Percentiles rank a stretch among this genome's conserved stretches.
Evolutionary conservation across 2,113 vertebrate genomes (phyloP).

Genomic region (Anthoscopus minutus): DNA sequence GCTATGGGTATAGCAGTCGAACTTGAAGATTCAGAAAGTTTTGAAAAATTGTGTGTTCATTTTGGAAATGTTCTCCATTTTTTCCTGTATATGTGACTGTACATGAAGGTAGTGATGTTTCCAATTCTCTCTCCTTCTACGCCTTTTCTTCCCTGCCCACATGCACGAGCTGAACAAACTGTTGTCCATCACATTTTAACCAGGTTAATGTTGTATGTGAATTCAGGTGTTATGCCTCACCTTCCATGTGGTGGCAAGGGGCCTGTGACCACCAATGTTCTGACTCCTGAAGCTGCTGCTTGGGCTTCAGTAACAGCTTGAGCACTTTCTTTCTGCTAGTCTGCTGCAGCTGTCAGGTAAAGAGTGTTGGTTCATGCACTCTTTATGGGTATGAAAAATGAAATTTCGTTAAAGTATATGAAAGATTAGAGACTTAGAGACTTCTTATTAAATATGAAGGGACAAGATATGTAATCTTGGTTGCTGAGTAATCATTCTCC

Average conservation of each 20-base stretch:
- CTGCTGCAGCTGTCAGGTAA: neutral
- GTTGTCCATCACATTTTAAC: neutral
- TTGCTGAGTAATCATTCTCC: neutral
- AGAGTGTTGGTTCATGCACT: neutral
- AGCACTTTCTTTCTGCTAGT: neutral
- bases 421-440: neutral
- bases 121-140: neutral
- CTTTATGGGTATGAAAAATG: neutral
- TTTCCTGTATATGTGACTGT: neutral
- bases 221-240: neutral
- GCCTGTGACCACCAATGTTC: neutral
- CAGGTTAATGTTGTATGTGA: neutral
- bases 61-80: neutral
- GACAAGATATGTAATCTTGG: neutral
- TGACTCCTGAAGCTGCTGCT: neutral
- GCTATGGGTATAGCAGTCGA: neutral
- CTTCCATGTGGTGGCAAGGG: fast-evolving
- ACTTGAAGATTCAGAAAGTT: neutral
- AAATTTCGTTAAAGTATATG: neutral
- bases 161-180: fast-evolving
- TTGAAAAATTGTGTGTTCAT: neutral
- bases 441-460: neutral
- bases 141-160: neutral
- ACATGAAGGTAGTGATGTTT: neutral
- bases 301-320: neutral